Percentiles rank a stretch among this genome's conserved stretches.
Evolutionary conservation across 2,113 vertebrate genomes (phyloP).

Genomic region (Misgurnus anguillicaudatus): DNA sequence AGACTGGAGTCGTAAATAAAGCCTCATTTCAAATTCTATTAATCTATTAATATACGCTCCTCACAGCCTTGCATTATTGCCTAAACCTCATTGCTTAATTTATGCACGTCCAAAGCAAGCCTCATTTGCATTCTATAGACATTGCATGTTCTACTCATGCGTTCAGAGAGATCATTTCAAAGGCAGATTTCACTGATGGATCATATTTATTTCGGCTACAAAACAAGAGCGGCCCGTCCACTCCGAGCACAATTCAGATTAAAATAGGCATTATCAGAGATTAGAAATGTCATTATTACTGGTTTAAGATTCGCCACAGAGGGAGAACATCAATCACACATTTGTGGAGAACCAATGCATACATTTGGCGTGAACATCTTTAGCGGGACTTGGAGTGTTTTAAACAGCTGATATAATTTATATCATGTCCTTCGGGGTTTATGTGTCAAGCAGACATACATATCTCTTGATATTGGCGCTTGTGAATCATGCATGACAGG

Average conservation of each 20-base stretch:
- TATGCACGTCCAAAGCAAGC: constrained; percentile 74
- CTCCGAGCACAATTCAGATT: constrained; percentile 39
- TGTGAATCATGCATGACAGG: constrained; percentile 82
- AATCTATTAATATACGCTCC: constrained; percentile 72
- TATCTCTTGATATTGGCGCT: constrained; percentile 25
- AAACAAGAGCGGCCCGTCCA: constrained; percentile 51
- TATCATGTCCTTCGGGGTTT: constrained; percentile 14
- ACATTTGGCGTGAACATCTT: neutral
- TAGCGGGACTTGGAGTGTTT: neutral
- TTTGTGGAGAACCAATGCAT: constrained; percentile 4
- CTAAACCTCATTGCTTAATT: constrained; percentile 76
- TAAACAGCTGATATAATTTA: constrained; percentile 20
- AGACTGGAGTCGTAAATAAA: constrained; percentile 70
- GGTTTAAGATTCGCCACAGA: constrained; percentile 13
- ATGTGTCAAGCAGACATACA: constrained; percentile 13
- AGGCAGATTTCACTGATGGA: constrained; percentile 71
- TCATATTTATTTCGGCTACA: constrained; percentile 68
- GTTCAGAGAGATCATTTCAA: constrained; percentile 69
- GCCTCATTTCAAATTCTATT: constrained; percentile 72
- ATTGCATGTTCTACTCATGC: constrained; percentile 67
- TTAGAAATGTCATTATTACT: constrained; percentile 45
- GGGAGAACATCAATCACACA: neutral
- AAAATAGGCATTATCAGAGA: constrained; percentile 44
- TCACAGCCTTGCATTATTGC: constrained; percentile 74
- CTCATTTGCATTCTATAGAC: constrained; percentile 76